Conservation (phyloP, 2,113 vertebrate species). For the Irena cyanogastra region DNA sequence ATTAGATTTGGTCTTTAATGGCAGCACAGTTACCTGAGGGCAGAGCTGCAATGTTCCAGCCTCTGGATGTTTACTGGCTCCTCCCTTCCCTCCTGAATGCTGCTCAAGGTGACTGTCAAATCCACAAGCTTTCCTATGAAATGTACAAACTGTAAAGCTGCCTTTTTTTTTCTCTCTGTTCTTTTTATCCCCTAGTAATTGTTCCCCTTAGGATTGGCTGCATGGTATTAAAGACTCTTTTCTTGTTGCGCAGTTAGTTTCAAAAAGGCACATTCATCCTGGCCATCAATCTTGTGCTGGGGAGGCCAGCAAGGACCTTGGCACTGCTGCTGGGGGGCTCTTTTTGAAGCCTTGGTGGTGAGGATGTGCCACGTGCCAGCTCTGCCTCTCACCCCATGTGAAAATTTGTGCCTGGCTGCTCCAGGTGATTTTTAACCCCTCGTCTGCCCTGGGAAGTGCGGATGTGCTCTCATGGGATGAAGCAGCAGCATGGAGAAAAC, state of each 20-base stretch:
- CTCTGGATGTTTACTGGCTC: background rate
- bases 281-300: background rate
- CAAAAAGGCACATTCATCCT: background rate
- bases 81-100: conserved; percentile 4
- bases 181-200: conserved; percentile 59
- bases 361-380: background rate
- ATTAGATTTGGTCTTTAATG: background rate
- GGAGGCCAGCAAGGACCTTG: background rate
- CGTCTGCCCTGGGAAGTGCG: background rate
- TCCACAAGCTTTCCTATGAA: conserved; percentile 31
- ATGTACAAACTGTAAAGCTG: background rate
- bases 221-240: conserved; percentile 26
- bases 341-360: background rate
- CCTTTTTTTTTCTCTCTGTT: background rate
- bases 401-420: background rate
- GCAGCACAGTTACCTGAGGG: background rate
- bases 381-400: fast-evolving
- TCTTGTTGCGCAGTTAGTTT: conserved; percentile 19
- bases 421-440: background rate
- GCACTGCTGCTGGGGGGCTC: background rate
- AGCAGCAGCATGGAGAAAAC: background rate
- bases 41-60: background rate
- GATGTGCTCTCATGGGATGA: background rate
- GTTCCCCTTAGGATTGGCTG: conserved; percentile 41
- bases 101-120: conserved; percentile 67